Evolutionary conservation across 2,888 invertebrate species (phyloP), one percentile per base, ranked within the genome.

Genomic region (Trisateles emortualis): DNA sequence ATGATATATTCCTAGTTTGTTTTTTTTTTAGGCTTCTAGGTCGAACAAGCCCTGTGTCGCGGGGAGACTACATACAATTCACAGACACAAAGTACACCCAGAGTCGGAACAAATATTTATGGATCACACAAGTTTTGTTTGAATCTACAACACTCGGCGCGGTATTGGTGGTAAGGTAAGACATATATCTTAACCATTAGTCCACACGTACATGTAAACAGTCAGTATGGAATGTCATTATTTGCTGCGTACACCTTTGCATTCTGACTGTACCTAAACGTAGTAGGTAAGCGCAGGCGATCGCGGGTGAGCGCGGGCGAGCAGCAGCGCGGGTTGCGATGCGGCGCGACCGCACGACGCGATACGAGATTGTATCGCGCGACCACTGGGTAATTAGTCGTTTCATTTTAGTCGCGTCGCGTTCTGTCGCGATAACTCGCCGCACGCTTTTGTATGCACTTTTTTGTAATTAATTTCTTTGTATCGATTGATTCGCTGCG

Each of bases 401-500:
- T 86, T 87, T 88, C 88, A 81, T 87, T 90, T 84, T 84, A 86
- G 81, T 79, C 77, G 78, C 72, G 80, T 74, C 77, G 81, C 76
- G 75, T 76, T 75, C 76, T 75, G 76, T 79, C 78, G 82, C 83
- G 83, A 85, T 87, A 84, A 83, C 79, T 76, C 72, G 72, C 73
- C 80, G 81, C 81, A 83, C 79, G 81, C 81, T 83, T 81, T n/a
- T 84, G 78, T 82, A 72, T 85, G 86, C 81, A 81, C 77, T 86
- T 83, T 86, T 85, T 83, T 86, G 79, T 82, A 79, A 87, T 87
- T 83, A 84, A 84, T 85, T 86, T 80, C 79, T 79, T 78, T 82
- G 61, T 81, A 86, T 85, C 83, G 81, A 82, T 86, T 83, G 79
- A 80, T 81, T 78, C 76, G 62, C 47, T 19, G 64, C 55, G 65